Evolutionary conservation across 2,113 vertebrate genomes (phyloP).

Genomic region (Corvus cornix): DNA sequence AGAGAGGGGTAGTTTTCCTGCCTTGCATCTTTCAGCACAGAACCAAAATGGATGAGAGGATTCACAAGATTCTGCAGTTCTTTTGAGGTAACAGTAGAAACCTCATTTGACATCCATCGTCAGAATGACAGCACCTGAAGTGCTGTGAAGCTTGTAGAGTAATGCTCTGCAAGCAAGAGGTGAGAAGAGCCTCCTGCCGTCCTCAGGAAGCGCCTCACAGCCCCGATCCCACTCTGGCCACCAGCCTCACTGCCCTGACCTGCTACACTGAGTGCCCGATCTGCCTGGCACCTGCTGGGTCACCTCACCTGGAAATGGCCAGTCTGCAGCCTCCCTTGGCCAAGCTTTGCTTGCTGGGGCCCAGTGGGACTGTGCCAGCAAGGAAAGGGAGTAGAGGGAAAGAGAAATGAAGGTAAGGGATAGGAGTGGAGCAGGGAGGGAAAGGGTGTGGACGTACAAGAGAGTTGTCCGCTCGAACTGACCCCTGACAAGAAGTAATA

Average conservation of each 20-base stretch:
- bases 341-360: accelerated
- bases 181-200: accelerated
- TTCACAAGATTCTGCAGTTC: neutral
- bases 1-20: neutral
- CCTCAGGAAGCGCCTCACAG: accelerated
- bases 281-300: accelerated
- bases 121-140: neutral
- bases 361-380: accelerated
- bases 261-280: accelerated
- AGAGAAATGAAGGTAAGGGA: neutral
- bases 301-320: neutral
- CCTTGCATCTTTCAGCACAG: neutral
- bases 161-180: neutral
- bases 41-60: neutral
- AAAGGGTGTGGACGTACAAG: accelerated
- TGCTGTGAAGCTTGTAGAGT: neutral
- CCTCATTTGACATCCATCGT: neutral
- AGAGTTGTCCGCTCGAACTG: accelerated
- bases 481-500: neutral
- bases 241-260: neutral
- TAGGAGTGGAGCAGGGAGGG: neutral
- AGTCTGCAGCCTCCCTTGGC: neutral
- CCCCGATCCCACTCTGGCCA: accelerated
- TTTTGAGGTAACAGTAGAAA: neutral
- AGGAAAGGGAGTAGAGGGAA: accelerated